Evolutionary conservation across 2,888 invertebrate species (phyloP).

Genomic region (Hofmannophila pseudospretella): DNA sequence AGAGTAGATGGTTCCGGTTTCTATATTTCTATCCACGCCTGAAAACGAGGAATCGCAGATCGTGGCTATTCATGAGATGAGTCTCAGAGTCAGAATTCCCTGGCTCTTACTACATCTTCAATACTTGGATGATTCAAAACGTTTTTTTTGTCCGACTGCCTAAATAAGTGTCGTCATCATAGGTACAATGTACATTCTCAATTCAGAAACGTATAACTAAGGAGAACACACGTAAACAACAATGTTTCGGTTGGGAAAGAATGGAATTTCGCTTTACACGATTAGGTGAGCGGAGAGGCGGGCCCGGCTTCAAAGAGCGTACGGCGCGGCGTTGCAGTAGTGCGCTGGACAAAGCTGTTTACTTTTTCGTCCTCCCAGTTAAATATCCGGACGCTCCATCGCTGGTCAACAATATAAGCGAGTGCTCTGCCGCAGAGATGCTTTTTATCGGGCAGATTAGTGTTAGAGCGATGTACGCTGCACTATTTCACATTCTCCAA

Average conservation of each 20-base stretch:
- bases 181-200: too few species aligned
- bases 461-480: constrained; percentile 37
- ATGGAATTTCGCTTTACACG: constrained; percentile 41
- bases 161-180: too few species aligned
- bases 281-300: constrained; percentile 34
- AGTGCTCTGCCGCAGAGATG: constrained; percentile 31
- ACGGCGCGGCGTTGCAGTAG: too few species aligned
- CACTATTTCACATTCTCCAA: constrained; percentile 46
- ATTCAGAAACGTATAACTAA: too few species aligned
- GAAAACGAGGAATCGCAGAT: too few species aligned
- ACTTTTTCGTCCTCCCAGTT: constrained; percentile 48
- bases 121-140: too few species aligned
- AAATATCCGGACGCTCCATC: constrained; percentile 55
- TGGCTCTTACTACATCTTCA: too few species aligned
- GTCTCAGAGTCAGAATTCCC: too few species aligned
- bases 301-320: constrained; percentile 28
- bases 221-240: constrained; percentile 1
- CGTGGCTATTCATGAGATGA: too few species aligned
- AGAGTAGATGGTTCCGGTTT: too few species aligned
- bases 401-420: constrained; percentile 51
- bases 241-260: constrained; percentile 31
- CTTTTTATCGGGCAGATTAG: constrained; percentile 56
- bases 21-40: too few species aligned
- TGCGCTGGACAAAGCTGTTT: constrained; percentile 44
- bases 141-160: too few species aligned